Evolutionary conservation across 2,797 vertebrate species (phyloP).

Genomic region (Loriculus beryllinus): DNA sequence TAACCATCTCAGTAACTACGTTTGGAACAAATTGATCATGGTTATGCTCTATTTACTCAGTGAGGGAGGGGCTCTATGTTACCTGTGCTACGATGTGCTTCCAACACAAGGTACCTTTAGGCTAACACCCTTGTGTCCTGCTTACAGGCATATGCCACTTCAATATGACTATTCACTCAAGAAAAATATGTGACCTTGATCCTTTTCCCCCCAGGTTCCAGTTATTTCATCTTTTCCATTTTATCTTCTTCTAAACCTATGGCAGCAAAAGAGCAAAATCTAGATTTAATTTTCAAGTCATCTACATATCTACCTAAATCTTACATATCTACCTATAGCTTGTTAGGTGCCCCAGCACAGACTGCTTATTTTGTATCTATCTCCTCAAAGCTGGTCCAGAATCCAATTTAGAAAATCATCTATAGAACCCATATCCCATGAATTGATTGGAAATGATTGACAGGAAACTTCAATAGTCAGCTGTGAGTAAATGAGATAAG

Average conservation of each 20-base stretch:
- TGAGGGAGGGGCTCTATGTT: neutral
- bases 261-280: neutral
- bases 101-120: neutral
- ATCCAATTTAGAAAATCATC: neutral
- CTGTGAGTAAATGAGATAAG: constrained; percentile 27
- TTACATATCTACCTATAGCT: neutral
- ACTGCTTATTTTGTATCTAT: neutral
- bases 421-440: neutral
- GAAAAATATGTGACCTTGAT: neutral
- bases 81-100: neutral
- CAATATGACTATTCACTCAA: neutral
- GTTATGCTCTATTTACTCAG: neutral
- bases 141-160: neutral
- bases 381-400: neutral
- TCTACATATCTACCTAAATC: neutral
- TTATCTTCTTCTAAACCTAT: neutral
- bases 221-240: neutral
- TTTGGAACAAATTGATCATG: neutral
- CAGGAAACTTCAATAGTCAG: neutral
- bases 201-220: neutral
- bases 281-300: neutral
- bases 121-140: neutral
- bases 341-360: neutral
- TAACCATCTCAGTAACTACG: accelerated
- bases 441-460: no score